phyloP scores from a whole-genome alignment of 92 coral and sea anemone species.

The Zoanthus sansibaricus region DNA sequence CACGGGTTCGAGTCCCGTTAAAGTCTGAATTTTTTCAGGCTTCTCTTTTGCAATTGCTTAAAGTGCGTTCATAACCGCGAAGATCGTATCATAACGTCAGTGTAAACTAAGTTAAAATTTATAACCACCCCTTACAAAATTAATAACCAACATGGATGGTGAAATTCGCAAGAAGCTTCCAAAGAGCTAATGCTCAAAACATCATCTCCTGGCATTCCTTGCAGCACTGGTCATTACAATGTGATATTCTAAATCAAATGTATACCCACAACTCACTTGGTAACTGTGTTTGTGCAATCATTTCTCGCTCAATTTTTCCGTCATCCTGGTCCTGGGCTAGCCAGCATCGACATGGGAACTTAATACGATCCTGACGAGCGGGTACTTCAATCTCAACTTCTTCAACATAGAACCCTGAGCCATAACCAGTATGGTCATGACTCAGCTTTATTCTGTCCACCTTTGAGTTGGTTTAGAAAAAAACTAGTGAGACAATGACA shows the following conservation, averaged over 20 bases:
- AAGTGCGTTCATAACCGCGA: too few relatives aligned
- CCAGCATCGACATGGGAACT: slow-evolving; percentile 99
- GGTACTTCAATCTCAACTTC: slow-evolving; percentile 99
- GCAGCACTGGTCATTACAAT: too few relatives aligned
- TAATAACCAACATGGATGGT: too few relatives aligned
- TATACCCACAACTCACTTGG: slow-evolving; percentile 79
- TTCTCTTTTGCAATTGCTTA: too few relatives aligned
- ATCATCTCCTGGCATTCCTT: too few relatives aligned
- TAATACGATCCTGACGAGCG: slow-evolving; percentile 90
- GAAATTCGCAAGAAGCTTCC: too few relatives aligned
- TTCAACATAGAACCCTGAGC: slow-evolving; percentile 98
- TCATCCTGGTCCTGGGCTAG: slow-evolving; percentile 97
- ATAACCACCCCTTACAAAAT: too few relatives aligned
- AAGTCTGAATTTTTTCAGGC: too few relatives aligned
- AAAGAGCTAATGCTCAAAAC: too few relatives aligned
- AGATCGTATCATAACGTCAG: too few relatives aligned
- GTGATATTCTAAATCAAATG: not conserved
- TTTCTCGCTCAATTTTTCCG: slow-evolving; percentile 93
- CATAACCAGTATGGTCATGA: slow-evolving; percentile 98
- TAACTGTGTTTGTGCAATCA: slow-evolving; percentile 89
- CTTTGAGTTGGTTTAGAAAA: slow-evolving; percentile 37
- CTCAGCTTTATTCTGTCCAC: slow-evolving; percentile 98
- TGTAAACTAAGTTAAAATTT: too few relatives aligned
- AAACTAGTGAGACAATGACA: not conserved
- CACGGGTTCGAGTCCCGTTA: too few relatives aligned